Conservation (phyloP, 2,888 invertebrate genomes). For the Yponomeuta cagnagella region DNA sequence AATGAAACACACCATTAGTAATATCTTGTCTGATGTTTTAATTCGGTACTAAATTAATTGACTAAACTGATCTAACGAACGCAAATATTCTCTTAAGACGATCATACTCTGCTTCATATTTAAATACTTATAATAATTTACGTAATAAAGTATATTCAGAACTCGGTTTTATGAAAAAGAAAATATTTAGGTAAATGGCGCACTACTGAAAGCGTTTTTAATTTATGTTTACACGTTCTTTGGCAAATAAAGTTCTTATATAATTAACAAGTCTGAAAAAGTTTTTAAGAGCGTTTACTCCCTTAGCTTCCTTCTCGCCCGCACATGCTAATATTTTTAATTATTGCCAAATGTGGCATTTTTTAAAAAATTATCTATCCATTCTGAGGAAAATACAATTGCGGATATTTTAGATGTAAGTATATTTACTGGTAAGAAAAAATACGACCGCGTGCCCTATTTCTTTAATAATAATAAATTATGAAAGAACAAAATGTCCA, state of each 20-base stretch:
- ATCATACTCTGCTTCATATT: not conserved
- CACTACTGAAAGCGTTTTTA: not conserved
- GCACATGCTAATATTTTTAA: too few relatives aligned
- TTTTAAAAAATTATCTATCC: too few relatives aligned
- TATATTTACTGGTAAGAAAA: too few relatives aligned
- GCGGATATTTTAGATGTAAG: too few relatives aligned
- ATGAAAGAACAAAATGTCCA: too few relatives aligned
- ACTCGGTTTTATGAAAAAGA: too few relatives aligned
- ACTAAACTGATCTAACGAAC: constrained; percentile 44
- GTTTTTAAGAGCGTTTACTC: not conserved
- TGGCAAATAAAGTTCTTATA: not conserved
- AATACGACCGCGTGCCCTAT: too few relatives aligned
- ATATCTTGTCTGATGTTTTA: constrained; percentile 53
- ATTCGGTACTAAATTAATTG: constrained; percentile 59
- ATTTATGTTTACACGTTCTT: not conserved
- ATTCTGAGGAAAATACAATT: too few relatives aligned
- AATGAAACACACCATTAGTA: constrained; percentile 14
- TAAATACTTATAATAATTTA: not conserved
- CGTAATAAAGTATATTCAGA: not conserved
- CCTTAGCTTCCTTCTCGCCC: too few relatives aligned
- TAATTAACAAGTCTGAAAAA: not conserved
- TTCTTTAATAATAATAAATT: too few relatives aligned
- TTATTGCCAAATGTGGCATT: too few relatives aligned
- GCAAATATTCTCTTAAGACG: not conserved
- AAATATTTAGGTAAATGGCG: not conserved